Conservation (phyloP, 2,113 vertebrate genomes). For the Amia ocellicauda region DNA sequence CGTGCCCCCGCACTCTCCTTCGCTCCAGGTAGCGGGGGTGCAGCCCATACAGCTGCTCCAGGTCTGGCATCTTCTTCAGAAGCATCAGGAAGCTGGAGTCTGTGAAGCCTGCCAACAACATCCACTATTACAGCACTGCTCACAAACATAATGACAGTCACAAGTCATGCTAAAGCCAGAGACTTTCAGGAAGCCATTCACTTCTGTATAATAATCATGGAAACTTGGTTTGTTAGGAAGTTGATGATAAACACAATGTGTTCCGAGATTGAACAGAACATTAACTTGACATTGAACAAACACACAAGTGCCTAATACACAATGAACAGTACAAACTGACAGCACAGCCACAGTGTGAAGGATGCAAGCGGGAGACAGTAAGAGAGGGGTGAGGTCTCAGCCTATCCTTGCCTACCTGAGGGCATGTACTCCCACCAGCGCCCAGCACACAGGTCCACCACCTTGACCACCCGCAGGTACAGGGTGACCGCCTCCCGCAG, state of each 20-base stretch:
- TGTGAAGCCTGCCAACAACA: slow-evolving; percentile 77
- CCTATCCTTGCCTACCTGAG: slow-evolving; percentile 72
- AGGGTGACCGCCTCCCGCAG: slow-evolving; percentile 91
- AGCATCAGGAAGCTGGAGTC: slow-evolving; percentile 92
- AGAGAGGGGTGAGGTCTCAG: neutral
- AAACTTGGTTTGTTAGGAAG: too few species aligned
- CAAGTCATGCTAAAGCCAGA: neutral
- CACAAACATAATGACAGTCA: neutral
- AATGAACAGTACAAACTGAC: too few species aligned
- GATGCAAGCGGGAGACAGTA: too few species aligned
- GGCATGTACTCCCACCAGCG: slow-evolving; percentile 99
- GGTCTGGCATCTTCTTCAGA: slow-evolving; percentile 96
- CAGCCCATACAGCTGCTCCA: slow-evolving; percentile 95
- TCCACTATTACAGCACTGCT: neutral
- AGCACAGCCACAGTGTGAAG: too few species aligned
- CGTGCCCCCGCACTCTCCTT: slow-evolving; percentile 87
- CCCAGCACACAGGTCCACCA: slow-evolving; percentile 95
- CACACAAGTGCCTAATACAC: too few species aligned
- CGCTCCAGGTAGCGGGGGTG: slow-evolving; percentile 94
- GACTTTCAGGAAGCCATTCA: too few species aligned
- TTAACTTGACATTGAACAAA: too few species aligned
- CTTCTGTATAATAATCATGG: too few species aligned
- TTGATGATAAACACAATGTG: too few species aligned
- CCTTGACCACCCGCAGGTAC: slow-evolving; percentile 90
- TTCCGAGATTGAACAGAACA: too few species aligned